Percentiles rank a stretch among this genome's conserved stretches.
These are phyloP conservation scores for Brachionus asplanchnoidis DNA, from an alignment of 1,140 invertebrate genomes.

Conservation along the genomic window DNA sequence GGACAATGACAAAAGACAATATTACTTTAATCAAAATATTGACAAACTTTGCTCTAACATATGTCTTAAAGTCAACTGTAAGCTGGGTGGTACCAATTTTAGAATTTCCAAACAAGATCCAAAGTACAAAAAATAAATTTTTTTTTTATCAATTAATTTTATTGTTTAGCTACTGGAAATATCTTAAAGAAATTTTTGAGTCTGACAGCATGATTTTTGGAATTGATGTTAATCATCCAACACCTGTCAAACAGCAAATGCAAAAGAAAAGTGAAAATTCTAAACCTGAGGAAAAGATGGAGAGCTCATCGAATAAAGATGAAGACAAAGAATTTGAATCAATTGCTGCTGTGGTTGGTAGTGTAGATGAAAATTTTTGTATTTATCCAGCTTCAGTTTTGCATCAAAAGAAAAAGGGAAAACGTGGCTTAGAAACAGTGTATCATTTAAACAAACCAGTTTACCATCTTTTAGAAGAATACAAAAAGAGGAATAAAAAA, in stretches of 20 bases:
- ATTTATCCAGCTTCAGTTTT: background rate
- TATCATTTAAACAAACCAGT: background rate
- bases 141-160: background rate
- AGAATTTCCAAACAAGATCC: background rate
- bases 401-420: background rate
- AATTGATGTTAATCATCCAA: background rate
- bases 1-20: background rate
- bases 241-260: background rate
- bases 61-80: slow-evolving; percentile 4
- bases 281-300: background rate
- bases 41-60: background rate
- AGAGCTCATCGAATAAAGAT: background rate
- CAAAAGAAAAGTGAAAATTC: too few species aligned
- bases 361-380: background rate
- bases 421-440: background rate
- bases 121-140: slow-evolving; percentile 14
- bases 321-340: background rate
- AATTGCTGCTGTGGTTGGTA: slow-evolving; percentile 35
- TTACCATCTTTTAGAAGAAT: background rate
- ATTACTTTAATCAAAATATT: background rate
- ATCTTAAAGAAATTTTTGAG: background rate
- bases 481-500: background rate
- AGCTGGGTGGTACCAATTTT: slow-evolving; percentile 1
- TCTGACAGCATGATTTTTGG: background rate
- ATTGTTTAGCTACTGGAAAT: background rate